Conservation (phyloP, 2,113 vertebrate genomes). For the Dolichotis patagonum region DNA sequence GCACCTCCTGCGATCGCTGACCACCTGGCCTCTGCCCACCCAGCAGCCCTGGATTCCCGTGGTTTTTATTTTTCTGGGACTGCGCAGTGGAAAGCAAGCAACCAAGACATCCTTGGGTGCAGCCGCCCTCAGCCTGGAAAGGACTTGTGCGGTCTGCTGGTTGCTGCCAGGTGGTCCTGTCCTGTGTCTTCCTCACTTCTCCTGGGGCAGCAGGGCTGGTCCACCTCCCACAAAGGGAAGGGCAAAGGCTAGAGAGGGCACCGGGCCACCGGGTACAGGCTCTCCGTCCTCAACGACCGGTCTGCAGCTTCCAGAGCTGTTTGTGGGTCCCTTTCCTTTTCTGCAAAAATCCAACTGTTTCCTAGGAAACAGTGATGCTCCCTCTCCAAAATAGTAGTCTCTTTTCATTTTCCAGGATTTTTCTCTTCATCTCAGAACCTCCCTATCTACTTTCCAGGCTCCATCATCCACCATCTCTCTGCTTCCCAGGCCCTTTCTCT, state of each 20-base stretch:
- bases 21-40: background rate
- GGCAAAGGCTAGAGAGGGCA: background rate
- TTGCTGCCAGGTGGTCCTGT: background rate
- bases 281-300: accelerated
- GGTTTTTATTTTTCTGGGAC: background rate
- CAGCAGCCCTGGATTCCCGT: background rate
- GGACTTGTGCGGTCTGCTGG: background rate
- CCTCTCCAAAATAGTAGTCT: background rate
- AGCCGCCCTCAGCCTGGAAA: background rate
- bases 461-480: background rate
- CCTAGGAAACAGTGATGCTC: accelerated
- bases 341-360: background rate
- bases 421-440: background rate
- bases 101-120: background rate
- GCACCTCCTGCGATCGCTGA: too few species aligned
- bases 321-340: background rate
- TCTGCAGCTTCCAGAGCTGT: background rate
- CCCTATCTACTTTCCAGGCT: background rate
- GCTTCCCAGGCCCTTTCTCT: background rate
- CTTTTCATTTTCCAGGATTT: background rate
- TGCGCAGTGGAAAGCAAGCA: background rate
- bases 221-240: accelerated
- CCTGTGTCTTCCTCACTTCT: background rate
- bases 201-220: background rate
- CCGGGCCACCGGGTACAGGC: accelerated